A percentile compares a stretch with the other conserved stretches of the same genome.
Evolutionary conservation across 2,113 vertebrate species (phyloP).

Genomic region (Pycnonotus jocosus): DNA sequence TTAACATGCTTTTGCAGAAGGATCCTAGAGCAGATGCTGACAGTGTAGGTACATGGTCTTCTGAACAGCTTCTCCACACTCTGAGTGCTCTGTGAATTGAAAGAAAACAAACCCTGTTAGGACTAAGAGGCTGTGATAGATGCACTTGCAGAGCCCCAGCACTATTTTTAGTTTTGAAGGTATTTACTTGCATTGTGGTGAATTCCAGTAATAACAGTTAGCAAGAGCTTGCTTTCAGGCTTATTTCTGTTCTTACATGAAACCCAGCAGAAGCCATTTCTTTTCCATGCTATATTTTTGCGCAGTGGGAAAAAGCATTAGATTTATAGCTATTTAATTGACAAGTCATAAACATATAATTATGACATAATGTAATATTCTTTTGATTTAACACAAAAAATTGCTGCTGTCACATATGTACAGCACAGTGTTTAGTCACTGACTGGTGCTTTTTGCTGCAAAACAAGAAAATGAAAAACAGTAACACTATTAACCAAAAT

Average conservation of each 20-base stretch:
- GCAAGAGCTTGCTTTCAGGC: conserved; percentile 20
- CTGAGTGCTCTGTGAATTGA: background rate
- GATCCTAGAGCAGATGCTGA: background rate
- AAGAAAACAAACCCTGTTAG: conserved; percentile 10
- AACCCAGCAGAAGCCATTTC: background rate
- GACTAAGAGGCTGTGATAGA: background rate
- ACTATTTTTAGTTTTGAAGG: conserved; percentile 20
- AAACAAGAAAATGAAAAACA: background rate
- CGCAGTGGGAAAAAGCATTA: background rate
- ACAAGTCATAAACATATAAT: background rate
- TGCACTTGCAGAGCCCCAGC: background rate
- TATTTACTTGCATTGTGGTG: conserved; percentile 29
- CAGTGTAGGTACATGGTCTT: background rate
- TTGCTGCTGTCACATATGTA: background rate
- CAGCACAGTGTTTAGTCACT: background rate
- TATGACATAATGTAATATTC: background rate
- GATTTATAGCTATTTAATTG: background rate
- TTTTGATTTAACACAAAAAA: background rate
- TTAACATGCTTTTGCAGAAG: background rate
- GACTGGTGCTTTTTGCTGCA: background rate
- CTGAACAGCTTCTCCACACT: background rate
- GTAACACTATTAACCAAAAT: background rate
- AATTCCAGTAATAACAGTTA: conserved; percentile 28
- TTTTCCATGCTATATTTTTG: background rate
- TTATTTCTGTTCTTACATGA: conserved; percentile 15